Evolutionary conservation across 2,113 vertebrate species (phyloP).

Genomic region (Eolophus roseicapilla): DNA sequence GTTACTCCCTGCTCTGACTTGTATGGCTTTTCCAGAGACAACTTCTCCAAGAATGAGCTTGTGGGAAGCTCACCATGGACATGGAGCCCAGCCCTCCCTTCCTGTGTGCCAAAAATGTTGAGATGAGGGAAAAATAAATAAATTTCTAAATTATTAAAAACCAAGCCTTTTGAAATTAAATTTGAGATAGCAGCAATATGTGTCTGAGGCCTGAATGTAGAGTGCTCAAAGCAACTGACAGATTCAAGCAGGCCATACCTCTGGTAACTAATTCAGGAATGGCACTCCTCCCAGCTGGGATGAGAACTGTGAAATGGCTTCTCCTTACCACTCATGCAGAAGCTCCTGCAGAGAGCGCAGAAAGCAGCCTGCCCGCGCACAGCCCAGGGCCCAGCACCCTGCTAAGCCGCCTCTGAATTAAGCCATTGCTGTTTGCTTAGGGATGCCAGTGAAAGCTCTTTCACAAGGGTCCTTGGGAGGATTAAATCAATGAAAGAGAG

Average conservation of each 20-base stretch:
- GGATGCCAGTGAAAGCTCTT: background rate
- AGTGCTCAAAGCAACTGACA: background rate
- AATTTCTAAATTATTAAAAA: background rate
- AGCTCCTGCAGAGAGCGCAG: background rate
- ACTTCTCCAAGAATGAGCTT: background rate
- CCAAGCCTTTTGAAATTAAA: background rate
- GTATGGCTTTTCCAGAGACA: background rate
- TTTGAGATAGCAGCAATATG: background rate
- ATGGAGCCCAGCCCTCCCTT: background rate
- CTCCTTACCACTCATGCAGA: rapidly evolving
- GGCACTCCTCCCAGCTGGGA: rapidly evolving
- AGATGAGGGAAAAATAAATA: background rate
- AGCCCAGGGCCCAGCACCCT: background rate
- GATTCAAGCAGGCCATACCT: background rate
- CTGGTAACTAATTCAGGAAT: rapidly evolving
- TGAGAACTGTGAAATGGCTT: rapidly evolving
- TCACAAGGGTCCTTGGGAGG: background rate
- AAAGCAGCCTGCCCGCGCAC: background rate
- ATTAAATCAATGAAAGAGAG: background rate
- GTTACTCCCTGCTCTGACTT: background rate
- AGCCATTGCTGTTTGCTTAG: background rate
- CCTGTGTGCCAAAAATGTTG: background rate
- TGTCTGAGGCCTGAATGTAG: background rate
- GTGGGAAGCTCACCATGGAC: background rate
- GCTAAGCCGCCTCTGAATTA: background rate